Evolutionary conservation across 2,113 vertebrate genomes (phyloP).

Genomic region (Takifugu flavidus): DNA sequence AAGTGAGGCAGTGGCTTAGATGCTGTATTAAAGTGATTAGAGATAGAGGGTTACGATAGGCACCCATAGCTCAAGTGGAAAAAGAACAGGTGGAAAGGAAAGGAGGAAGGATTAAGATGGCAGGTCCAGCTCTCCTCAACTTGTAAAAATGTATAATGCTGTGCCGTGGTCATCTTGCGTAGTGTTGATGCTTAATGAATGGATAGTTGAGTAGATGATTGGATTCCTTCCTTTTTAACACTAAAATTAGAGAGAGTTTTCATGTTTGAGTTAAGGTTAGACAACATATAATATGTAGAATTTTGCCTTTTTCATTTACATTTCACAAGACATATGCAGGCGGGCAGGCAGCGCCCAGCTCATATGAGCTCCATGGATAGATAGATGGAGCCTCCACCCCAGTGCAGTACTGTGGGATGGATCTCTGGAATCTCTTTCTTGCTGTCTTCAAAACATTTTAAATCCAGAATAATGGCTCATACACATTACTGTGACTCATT

Average conservation of each 20-base stretch:
- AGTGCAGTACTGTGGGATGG: neutral
- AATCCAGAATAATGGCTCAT: neutral
- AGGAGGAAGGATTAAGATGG: conserved; percentile 59
- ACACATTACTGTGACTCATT: neutral
- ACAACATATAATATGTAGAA: too few relatives aligned
- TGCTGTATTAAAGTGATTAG: conserved; percentile 40
- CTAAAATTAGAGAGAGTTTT: too few relatives aligned
- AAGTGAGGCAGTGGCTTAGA: conserved; percentile 6
- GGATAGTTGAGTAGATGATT: too few relatives aligned
- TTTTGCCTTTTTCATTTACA: too few relatives aligned
- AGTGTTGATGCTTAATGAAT: too few relatives aligned
- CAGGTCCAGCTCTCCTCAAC: conserved; percentile 33
- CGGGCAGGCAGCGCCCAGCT: too few relatives aligned
- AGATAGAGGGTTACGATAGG: conserved; percentile 41
- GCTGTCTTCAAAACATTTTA: neutral
- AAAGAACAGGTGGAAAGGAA: conserved; percentile 29
- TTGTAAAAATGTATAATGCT: neutral
- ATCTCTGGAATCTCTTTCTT: neutral
- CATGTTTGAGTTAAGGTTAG: too few relatives aligned
- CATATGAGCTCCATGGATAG: too few relatives aligned
- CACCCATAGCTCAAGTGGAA: conserved; percentile 18
- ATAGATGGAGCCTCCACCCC: neutral
- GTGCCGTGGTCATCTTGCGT: too few relatives aligned
- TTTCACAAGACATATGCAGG: too few relatives aligned
- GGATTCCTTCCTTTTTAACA: too few relatives aligned